Percentiles rank a stretch among this genome's conserved stretches.
Conservation (phyloP, 2,797 vertebrate species). For the Dendrocincla tyrannina region DNA sequence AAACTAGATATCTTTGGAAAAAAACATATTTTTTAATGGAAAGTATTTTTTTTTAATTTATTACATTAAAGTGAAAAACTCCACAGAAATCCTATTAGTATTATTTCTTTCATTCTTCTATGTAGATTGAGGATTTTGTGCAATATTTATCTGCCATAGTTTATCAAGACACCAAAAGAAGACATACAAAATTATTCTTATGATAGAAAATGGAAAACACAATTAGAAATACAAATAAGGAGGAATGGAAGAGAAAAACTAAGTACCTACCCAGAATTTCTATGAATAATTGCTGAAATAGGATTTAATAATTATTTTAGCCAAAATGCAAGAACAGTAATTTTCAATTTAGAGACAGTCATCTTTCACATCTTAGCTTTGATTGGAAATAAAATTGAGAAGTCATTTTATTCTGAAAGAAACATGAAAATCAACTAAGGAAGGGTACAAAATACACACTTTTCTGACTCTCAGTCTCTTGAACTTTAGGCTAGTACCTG, state of each 20-base stretch:
- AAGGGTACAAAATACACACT: not conserved
- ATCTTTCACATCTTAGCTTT: not conserved
- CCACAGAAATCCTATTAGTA: not conserved
- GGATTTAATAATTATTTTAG: not conserved
- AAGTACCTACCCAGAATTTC: not conserved
- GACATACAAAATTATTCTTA: not conserved
- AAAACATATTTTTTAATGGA: not conserved
- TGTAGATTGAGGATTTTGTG: not conserved
- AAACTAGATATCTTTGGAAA: not conserved
- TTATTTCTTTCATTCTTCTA: not conserved
- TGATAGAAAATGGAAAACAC: not conserved
- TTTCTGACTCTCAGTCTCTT: not conserved
- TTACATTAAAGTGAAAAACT: not conserved
- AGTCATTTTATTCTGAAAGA: not conserved
- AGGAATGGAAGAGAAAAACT: not conserved
- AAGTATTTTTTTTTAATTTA: not conserved
- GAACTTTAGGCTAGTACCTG: not conserved
- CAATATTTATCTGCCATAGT: not conserved
- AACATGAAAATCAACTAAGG: not conserved
- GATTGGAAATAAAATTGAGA: not conserved
- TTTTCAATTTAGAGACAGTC: not conserved
- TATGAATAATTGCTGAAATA: not conserved
- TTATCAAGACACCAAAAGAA: not conserved
- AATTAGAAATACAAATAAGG: not conserved
- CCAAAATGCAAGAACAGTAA: not conserved